phyloP scores from a whole-genome alignment of 2,113 vertebrate species.

The Synchiropus splendidus region DNA sequence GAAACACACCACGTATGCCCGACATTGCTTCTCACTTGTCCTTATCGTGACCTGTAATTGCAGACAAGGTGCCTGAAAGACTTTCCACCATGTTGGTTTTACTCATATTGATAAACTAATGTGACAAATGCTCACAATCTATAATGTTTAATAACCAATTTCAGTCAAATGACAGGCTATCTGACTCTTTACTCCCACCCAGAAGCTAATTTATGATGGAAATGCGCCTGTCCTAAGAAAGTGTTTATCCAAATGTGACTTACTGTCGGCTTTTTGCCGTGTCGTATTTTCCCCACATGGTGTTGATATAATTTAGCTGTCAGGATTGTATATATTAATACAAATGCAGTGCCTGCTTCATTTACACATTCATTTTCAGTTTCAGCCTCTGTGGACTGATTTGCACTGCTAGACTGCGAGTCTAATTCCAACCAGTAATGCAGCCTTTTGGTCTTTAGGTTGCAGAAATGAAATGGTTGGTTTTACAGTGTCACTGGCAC shows the following conservation, averaged over 20 bases:
- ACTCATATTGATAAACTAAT: too few relatives aligned
- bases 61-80: constrained; percentile 12
- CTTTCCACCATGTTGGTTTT: not conserved
- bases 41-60: constrained; percentile 38
- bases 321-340: constrained; percentile 1
- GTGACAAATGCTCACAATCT: too few relatives aligned
- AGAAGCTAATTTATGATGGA: too few relatives aligned
- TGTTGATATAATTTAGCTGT: constrained; percentile 7
- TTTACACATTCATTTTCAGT: constrained; percentile 4
- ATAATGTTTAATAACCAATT: too few relatives aligned
- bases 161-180: too few relatives aligned
- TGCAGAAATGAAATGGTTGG: not conserved
- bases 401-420: not conserved
- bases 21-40: constrained; percentile 31
- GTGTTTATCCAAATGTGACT: too few relatives aligned
- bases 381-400: not conserved
- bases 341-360: constrained; percentile 2
- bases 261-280: not conserved
- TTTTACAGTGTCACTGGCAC: constrained; percentile 7
- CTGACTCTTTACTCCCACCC: too few relatives aligned
- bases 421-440: not conserved
- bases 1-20: constrained; percentile 29
- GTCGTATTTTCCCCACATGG: not conserved
- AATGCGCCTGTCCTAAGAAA: too few relatives aligned
- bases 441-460: not conserved